These are phyloP conservation scores for Cylas formicarius DNA, from an alignment of 1,140 invertebrate genomes.

Conservation along the genomic window DNA sequence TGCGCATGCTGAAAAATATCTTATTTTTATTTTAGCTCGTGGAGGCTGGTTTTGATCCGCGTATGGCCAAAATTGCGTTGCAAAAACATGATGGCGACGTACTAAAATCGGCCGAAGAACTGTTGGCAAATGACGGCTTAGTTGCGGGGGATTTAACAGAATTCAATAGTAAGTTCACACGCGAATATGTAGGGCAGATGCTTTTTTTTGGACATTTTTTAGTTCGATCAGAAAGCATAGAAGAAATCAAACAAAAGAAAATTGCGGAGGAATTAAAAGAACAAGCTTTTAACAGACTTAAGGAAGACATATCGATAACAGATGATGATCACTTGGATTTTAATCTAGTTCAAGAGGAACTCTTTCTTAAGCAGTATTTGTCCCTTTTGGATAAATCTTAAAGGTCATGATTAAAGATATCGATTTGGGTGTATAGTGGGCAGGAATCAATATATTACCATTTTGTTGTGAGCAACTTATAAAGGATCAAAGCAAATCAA, in stretches of 20 bases:
- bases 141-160: constrained; percentile 31
- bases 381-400: constrained; percentile 44
- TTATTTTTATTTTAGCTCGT: constrained; percentile 40
- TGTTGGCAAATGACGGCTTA: constrained; percentile 41
- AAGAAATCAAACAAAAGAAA: constrained; percentile 17
- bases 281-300: constrained; percentile 50
- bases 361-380: constrained; percentile 54
- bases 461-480: constrained; percentile 6
- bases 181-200: constrained; percentile 3
- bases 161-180: constrained; percentile 18
- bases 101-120: constrained; percentile 49
- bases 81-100: constrained; percentile 49
- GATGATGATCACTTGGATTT: constrained; percentile 58
- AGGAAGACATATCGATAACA: constrained; percentile 49
- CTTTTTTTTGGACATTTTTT: constrained; percentile 8
- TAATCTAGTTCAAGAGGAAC: constrained; percentile 51
- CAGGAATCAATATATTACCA: no score
- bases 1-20: constrained; percentile 5
- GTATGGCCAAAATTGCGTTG: constrained; percentile 49
- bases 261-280: constrained; percentile 38
- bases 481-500: background rate
- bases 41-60: constrained; percentile 53
- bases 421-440: no score
- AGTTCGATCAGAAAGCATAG: constrained; percentile 23
- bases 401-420: no score